Evolutionary conservation across 2,888 invertebrate species (phyloP).

Genomic region (Hipparchia sbordonii): DNA sequence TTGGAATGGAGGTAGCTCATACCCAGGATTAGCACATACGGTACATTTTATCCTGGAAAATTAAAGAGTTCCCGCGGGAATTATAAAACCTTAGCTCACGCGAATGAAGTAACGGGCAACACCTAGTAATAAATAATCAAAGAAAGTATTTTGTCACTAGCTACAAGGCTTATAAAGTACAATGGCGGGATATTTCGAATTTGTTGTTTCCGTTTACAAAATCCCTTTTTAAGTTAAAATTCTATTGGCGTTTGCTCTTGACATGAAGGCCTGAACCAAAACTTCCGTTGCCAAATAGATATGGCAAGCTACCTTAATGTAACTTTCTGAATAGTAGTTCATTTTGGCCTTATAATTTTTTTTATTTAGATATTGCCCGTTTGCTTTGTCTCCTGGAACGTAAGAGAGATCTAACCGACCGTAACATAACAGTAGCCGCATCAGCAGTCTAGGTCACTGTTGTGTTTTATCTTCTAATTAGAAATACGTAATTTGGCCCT

Average conservation of each 20-base stretch:
- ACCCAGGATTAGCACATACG: too few species aligned
- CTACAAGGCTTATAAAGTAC: slow-evolving; percentile 19
- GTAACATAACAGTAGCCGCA: slow-evolving; percentile 61
- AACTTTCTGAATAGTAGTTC: slow-evolving; percentile 26
- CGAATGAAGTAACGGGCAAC: too few species aligned
- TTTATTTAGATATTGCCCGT: slow-evolving; percentile 20
- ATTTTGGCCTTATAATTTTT: background rate
- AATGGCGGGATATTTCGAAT: slow-evolving; percentile 42
- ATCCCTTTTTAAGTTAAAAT: slow-evolving; percentile 1
- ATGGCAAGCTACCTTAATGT: background rate
- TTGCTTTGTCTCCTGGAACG: slow-evolving; percentile 32
- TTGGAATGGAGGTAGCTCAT: too few species aligned
- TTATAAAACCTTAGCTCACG: too few species aligned
- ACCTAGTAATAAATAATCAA: background rate
- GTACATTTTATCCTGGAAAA: too few species aligned
- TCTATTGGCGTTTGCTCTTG: too few species aligned
- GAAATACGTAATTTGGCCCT: slow-evolving; percentile 1
- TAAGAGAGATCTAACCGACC: slow-evolving; percentile 55
- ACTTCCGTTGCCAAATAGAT: too few species aligned
- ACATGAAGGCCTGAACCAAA: too few species aligned
- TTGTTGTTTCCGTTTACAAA: slow-evolving; percentile 29
- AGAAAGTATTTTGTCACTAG: slow-evolving; percentile 17
- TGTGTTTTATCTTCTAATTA: background rate
- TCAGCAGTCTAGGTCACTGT: slow-evolving; percentile 50
- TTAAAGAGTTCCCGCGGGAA: too few species aligned